These are phyloP conservation scores for Echeneis naucrates DNA, from an alignment of 2,797 vertebrate species.

Conservation along the genomic window DNA sequence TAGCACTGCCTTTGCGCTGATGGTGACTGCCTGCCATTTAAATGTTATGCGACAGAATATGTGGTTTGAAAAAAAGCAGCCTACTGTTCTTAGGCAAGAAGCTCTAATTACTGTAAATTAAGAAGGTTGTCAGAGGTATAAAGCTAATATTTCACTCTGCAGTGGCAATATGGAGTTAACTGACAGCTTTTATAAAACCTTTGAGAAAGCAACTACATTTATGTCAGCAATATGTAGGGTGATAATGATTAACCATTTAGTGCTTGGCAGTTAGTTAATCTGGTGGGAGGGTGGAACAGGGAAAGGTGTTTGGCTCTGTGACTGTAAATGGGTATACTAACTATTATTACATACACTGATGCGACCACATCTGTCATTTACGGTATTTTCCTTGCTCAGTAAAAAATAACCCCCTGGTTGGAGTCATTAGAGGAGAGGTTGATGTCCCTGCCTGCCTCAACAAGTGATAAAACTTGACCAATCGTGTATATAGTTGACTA, in stretches of 20 bases:
- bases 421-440: conserved; percentile 33
- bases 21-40: conserved; percentile 27
- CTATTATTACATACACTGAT: neutral
- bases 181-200: conserved; percentile 10
- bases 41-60: conserved; percentile 19
- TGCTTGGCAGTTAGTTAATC: neutral
- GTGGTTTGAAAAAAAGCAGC: conserved; percentile 12
- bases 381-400: neutral
- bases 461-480: conserved; percentile 52
- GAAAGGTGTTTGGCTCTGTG: neutral
- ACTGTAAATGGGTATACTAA: conserved; percentile 1
- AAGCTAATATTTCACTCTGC: conserved; percentile 11
- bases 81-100: neutral
- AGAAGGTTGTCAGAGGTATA: conserved; percentile 14
- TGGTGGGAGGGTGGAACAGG: neutral
- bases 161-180: neutral
- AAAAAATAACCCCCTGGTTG: conserved; percentile 22
- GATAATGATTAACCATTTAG: neutral
- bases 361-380: conserved; percentile 12
- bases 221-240: neutral
- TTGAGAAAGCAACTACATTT: conserved; percentile 20
- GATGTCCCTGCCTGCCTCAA: conserved; percentile 14
- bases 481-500: conserved; percentile 39
- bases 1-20: conserved; percentile 20
- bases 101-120: conserved; percentile 13